These are phyloP conservation scores for Parnassius smintheus DNA, from an alignment of 2,888 invertebrate species.

Conservation along the genomic window DNA sequence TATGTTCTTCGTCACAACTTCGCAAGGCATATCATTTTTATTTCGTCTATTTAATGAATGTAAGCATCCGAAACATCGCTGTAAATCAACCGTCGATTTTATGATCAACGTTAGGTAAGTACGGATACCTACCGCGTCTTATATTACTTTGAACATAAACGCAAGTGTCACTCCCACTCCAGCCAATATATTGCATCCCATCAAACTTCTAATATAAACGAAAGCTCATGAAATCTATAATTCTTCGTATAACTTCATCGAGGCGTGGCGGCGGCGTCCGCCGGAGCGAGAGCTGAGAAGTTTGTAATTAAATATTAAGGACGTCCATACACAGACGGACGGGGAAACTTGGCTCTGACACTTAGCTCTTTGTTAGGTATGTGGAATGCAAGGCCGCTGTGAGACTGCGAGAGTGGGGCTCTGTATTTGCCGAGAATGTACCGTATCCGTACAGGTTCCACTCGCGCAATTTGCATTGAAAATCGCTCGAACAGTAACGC, in stretches of 20 bases:
- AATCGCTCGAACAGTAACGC: slow-evolving; percentile 33
- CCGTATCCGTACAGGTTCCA: slow-evolving; percentile 39
- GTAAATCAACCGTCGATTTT: slow-evolving; percentile 16
- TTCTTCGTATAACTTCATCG: slow-evolving; percentile 54
- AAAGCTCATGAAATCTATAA: slow-evolving; percentile 55
- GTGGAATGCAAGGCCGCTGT: slow-evolving; percentile 35
- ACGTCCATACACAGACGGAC: slow-evolving; percentile 47
- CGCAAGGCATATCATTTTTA: slow-evolving; percentile 2
- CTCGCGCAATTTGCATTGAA: slow-evolving; percentile 41
- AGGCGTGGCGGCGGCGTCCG: slow-evolving; percentile 41
- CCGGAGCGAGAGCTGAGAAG: slow-evolving; percentile 48
- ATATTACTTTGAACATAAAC: slow-evolving; percentile 8
- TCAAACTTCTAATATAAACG: slow-evolving; percentile 22
- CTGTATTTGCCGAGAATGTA: slow-evolving; percentile 32
- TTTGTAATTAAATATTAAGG: slow-evolving; percentile 71
- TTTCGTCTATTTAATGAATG: slow-evolving; percentile 12
- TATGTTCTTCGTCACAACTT: not conserved
- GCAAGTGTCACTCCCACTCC: slow-evolving; percentile 15
- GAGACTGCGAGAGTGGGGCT: slow-evolving; percentile 31
- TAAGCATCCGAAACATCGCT: slow-evolving; percentile 11
- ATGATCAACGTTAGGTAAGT: slow-evolving; percentile 13
- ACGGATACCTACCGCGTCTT: slow-evolving; percentile 2
- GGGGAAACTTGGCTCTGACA: slow-evolving; percentile 38
- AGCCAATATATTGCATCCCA: slow-evolving; percentile 11
- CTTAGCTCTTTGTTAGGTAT: slow-evolving; percentile 38